phyloP scores from a whole-genome alignment of 2,113 vertebrate species.

The Poeciliopsis turrubarensis region DNA sequence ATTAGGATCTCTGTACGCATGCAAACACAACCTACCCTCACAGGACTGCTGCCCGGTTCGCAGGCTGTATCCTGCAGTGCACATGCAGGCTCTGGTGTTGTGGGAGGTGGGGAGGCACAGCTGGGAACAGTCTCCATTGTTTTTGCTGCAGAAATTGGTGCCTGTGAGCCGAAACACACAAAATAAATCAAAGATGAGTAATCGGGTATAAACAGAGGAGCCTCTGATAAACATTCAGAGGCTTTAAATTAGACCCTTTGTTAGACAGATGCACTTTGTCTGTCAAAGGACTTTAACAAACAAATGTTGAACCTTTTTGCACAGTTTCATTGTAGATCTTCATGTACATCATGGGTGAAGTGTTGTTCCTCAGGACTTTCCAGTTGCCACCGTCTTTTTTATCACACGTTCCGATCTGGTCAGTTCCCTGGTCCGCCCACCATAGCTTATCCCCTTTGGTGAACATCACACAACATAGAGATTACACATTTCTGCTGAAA shows the following conservation, averaged over 20 bases:
- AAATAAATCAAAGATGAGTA: conserved; percentile 52
- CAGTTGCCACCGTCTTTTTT: conserved; percentile 88
- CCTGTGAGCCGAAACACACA: conserved; percentile 73
- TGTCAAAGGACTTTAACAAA: conserved; percentile 1
- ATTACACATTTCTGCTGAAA: neutral
- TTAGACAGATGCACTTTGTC: conserved; percentile 5
- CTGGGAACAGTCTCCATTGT: conserved; percentile 97
- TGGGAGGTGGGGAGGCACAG: conserved; percentile 93
- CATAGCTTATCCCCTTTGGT: conserved; percentile 90
- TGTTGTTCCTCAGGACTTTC: conserved; percentile 89
- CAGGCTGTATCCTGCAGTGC: conserved; percentile 96
- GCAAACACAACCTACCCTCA: conserved; percentile 81
- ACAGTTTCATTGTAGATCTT: conserved; percentile 95
- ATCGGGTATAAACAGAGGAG: conserved; percentile 46
- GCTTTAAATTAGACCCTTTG: conserved; percentile 24
- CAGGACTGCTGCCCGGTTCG: conserved; percentile 92
- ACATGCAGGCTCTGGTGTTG: conserved; percentile 91
- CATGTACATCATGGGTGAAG: conserved; percentile 97
- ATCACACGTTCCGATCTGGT: conserved; percentile 94
- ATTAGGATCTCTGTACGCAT: neutral
- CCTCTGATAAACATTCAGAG: conserved; percentile 36
- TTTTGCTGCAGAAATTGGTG: conserved; percentile 91
- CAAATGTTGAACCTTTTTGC: conserved; percentile 81
- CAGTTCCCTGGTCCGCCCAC: conserved; percentile 97
- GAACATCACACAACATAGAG: conserved; percentile 4